Evolutionary conservation across 2,797 vertebrate species (phyloP).

Genomic region (Lates japonicus): DNA sequence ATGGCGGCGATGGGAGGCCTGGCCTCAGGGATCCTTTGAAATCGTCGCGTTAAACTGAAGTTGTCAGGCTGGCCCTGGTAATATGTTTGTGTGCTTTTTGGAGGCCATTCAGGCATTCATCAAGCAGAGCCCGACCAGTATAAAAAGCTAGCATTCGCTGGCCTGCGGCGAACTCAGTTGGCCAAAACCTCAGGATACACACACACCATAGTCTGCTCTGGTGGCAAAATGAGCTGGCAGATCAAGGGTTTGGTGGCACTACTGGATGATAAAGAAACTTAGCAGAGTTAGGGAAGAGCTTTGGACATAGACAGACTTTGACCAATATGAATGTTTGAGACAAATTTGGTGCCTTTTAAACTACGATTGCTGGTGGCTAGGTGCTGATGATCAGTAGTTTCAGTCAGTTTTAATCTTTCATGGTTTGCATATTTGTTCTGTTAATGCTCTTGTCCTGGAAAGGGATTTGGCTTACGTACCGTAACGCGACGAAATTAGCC

Average conservation of each 20-base stretch:
- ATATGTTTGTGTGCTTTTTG: conserved; percentile 56
- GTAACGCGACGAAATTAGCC: no score
- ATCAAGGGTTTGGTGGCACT: conserved; percentile 78
- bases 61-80: no score
- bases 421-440: neutral
- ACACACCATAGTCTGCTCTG: conserved; percentile 74
- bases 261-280: conserved; percentile 73
- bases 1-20: no score
- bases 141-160: conserved; percentile 96
- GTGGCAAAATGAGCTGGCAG: conserved; percentile 70
- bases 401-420: neutral
- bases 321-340: conserved; percentile 50
- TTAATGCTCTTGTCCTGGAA: neutral
- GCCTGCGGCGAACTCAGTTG: conserved; percentile 91
- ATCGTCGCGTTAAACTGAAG: no score
- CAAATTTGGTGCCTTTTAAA: conserved; percentile 28
- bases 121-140: no score
- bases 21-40: no score
- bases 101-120: conserved; percentile 83
- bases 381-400: neutral
- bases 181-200: conserved; percentile 80
- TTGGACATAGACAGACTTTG: conserved; percentile 38
- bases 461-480: no score
- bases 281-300: conserved; percentile 70
- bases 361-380: neutral